A percentile compares a stretch with the other conserved stretches of the same genome.
These are phyloP conservation scores for Crossaster papposus DNA, from an alignment of 53 echinoderm and acorn worm species.

Conservation along the genomic window DNA sequence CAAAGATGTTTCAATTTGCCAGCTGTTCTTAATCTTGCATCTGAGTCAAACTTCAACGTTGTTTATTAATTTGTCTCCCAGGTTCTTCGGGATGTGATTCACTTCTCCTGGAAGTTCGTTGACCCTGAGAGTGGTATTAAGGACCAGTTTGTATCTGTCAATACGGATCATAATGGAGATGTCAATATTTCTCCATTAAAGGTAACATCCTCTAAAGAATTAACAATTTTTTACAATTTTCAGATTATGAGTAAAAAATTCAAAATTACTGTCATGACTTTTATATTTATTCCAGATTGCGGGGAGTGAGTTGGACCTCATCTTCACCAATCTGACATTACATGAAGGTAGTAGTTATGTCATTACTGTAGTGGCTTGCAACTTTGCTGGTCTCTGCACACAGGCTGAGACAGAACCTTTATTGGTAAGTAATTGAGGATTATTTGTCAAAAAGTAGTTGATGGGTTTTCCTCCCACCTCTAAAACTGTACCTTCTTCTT, in stretches of 20 bases:
- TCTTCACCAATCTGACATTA: conserved; percentile 53
- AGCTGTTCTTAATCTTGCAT: too few relatives aligned
- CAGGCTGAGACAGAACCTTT: not conserved
- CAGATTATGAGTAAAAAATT: too few relatives aligned
- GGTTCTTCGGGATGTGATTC: conserved; percentile 43
- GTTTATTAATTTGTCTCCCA: not conserved
- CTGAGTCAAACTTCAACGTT: too few relatives aligned
- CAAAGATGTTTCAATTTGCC: too few relatives aligned
- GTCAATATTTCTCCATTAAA: conserved; percentile 4
- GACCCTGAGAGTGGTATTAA: conserved; percentile 21
- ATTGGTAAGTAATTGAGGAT: conserved; percentile 11
- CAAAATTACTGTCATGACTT: too few relatives aligned
- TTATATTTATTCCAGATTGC: not conserved
- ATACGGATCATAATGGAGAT: conserved; percentile 38
- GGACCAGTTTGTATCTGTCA: conserved; percentile 42
- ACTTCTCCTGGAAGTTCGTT: conserved; percentile 31
- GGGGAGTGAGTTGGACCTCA: conserved; percentile 34
- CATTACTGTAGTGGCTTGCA: conserved; percentile 12
- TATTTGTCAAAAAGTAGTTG: too few relatives aligned
- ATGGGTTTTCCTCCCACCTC: too few relatives aligned
- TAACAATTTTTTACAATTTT: too few relatives aligned
- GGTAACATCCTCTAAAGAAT: not conserved
- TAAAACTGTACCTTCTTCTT: too few relatives aligned
- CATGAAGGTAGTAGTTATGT: conserved; percentile 56
- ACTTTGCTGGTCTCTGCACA: conserved; percentile 18